A percentile compares a stretch with the other conserved stretches of the same genome.
These are phyloP conservation scores for Falco concolor DNA, from an alignment of 2,797 vertebrate genomes.

Conservation along the genomic window DNA sequence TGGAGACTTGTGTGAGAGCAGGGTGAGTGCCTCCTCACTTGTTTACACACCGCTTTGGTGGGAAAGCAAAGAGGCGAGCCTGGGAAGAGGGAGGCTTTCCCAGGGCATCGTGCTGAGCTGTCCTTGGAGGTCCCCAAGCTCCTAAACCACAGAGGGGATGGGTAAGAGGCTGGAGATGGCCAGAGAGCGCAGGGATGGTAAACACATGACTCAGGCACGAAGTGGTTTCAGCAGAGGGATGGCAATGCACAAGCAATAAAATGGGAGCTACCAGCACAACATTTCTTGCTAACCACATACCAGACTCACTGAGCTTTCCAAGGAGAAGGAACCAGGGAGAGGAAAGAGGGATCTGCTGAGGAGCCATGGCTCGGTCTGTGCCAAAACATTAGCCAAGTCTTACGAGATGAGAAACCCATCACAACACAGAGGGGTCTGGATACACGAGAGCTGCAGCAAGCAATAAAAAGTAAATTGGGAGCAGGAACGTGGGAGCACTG, in stretches of 20 bases:
- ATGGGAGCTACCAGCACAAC: background rate
- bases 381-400: background rate
- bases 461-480: background rate
- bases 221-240: background rate
- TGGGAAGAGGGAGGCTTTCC: background rate
- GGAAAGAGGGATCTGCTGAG: background rate
- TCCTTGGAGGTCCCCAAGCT: background rate
- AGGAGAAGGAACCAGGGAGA: background rate
- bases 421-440: background rate
- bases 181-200: background rate
- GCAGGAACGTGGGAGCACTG: rapidly evolving
- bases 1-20: background rate
- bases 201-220: background rate
- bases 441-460: background rate
- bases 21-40: background rate
- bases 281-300: background rate
- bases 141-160: background rate
- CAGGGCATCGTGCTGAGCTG: background rate
- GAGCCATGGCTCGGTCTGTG: rapidly evolving
- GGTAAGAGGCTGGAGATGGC: background rate
- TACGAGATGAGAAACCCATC: background rate
- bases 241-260: background rate
- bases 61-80: background rate
- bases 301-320: background rate
- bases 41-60: background rate